Conservation (phyloP, 2,888 invertebrate genomes). For the Galerucella pusilla region DNA sequence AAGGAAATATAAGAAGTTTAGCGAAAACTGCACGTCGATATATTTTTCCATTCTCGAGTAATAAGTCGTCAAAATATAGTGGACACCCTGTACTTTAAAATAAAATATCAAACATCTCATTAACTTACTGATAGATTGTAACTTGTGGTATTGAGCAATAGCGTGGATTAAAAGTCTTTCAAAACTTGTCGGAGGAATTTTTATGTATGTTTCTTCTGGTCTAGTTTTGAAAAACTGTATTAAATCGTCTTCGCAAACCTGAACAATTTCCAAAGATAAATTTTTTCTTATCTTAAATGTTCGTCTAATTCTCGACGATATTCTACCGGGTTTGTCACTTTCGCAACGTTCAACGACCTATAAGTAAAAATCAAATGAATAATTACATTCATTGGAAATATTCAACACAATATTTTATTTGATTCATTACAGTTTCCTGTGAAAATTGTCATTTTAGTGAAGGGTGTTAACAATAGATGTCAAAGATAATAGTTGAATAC, state of each 20-base stretch:
- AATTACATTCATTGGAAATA: not conserved
- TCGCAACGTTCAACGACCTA: slow-evolving; percentile 16
- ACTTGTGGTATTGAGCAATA: slow-evolving; percentile 59
- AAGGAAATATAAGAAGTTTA: too few species aligned
- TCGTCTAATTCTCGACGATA: slow-evolving; percentile 56
- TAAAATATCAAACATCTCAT: too few species aligned
- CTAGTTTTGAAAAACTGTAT: slow-evolving; percentile 54
- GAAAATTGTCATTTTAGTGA: too few species aligned
- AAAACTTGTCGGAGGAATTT: slow-evolving; percentile 55
- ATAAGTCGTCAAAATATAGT: too few species aligned
- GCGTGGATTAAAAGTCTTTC: slow-evolving; percentile 58
- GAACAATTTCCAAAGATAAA: slow-evolving; percentile 53
- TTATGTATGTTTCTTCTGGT: slow-evolving; percentile 52
- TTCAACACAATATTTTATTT: not conserved
- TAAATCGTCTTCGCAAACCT: slow-evolving; percentile 53
- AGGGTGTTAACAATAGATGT: too few species aligned
- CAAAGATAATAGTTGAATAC: too few species aligned
- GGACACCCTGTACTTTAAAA: too few species aligned
- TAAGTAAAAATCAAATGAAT: not conserved
- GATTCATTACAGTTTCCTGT: too few species aligned
- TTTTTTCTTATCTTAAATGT: slow-evolving; percentile 57
- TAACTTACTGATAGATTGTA: slow-evolving; percentile 56
- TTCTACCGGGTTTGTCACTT: slow-evolving; percentile 45
- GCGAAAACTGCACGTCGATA: too few species aligned
- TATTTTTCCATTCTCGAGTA: too few species aligned